Conservation (phyloP, 2,888 invertebrate species). For the Oasisia sp. region DNA sequence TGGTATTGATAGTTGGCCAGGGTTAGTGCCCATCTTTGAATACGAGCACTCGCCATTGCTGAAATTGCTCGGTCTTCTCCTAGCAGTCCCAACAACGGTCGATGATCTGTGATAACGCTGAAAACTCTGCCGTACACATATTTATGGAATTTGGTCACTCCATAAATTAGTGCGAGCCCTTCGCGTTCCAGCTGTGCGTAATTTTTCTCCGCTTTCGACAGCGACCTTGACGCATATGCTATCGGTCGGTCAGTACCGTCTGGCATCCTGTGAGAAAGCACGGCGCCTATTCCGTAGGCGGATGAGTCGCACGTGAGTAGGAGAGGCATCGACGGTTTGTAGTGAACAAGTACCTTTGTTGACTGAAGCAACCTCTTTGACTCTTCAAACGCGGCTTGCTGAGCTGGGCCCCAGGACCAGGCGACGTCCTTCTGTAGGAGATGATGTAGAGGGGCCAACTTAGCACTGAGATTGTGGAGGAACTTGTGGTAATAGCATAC, state of each 20-base stretch:
- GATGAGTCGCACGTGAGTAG: not conserved
- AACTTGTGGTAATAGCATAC: not conserved
- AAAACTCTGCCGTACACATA: not conserved
- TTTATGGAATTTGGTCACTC: not conserved
- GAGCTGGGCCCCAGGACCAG: not conserved
- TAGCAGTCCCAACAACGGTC: not conserved
- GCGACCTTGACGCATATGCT: not conserved
- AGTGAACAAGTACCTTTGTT: not conserved
- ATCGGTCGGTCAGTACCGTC: not conserved
- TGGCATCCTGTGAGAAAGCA: not conserved
- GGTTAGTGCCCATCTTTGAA: slow-evolving; percentile 35
- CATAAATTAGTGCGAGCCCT: not conserved
- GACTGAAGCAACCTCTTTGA: not conserved
- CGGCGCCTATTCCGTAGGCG: not conserved
- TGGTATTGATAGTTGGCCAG: slow-evolving; percentile 29
- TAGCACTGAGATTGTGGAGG: not conserved
- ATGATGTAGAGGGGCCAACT: not conserved
- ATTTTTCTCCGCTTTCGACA: not conserved
- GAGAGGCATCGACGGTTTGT: not conserved
- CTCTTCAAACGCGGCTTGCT: not conserved
- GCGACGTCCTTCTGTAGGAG: too few species aligned
- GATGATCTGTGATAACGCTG: not conserved
- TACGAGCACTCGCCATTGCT: slow-evolving; percentile 32
- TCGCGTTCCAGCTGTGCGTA: not conserved
- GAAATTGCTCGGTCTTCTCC: slow-evolving; percentile 24